Base-by-base conservation (phyloP, 2,888 invertebrate species). In the Ommatoiulus sabulosus region DNA sequence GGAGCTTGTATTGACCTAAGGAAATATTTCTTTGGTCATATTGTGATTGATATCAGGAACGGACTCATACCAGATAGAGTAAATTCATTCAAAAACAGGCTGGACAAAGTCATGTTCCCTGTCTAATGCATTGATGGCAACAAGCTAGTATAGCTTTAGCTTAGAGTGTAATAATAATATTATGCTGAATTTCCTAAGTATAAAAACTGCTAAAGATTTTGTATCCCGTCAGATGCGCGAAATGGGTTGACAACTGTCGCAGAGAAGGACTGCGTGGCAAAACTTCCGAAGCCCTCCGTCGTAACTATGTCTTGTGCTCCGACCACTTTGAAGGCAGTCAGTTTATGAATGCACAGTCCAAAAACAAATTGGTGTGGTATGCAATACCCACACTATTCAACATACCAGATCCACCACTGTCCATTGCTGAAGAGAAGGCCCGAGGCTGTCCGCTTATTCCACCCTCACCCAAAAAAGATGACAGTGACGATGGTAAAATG, bases 171-270 rank as follows among this genome's bases (percentile, higher is more conserved):
- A n/a, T n/a, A n/a, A n/a, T n/a, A n/a, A n/a, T n/a, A n/a, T n/a
- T n/a, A n/a, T n/a, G n/a, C n/a, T n/a, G n/a, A n/a, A n/a, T n/a
- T n/a, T n/a, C n/a, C n/a, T n/a, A n/a, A n/a, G n/a, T n/a, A n/a
- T n/a, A n/a, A n/a, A n/a, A n/a, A n/a, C n/a, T n/a, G n/a, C n/a
- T n/a, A n/a, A n/a, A n/a, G n/a, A n/a, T n/a, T 43, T 44, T 85
- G 15, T 12, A 5, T 80, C 35, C 6, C 5, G 12, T 3, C 12
- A 87, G 87, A 63, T 63, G 52, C 63, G 24, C 15, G 17, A 87
- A 87, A 63, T 87, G 87, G 87, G 35, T 87, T n/a, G 87, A 57
- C n/a, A 87, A 87, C 24, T 63, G 57, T n/a, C 43, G 46, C n/a
- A 43, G 87, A 43, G 35, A 12, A 3, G 87, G 57, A 15, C 44